Evolutionary conservation across 2,888 invertebrate genomes (phyloP), one percentile per base, ranked within the genome.

Genomic region (Leptinotarsa rubiginosa): DNA sequence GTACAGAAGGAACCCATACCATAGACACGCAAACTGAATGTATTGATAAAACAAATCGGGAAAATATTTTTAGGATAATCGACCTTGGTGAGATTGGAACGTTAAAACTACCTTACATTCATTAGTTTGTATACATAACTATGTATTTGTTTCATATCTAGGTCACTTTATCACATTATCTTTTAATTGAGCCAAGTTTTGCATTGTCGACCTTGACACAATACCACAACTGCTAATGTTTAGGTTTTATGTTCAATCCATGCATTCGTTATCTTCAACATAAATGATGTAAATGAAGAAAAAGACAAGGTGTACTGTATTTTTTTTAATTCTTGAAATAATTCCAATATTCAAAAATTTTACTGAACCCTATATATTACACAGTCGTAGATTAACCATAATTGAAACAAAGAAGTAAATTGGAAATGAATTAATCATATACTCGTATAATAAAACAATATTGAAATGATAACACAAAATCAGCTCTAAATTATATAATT

Each of bases 151-250:
- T 76, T 73, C 71, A 74, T 77, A 82, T 79, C 80, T 81, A 76
- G 82, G 82, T 80, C 80, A 76, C 78, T 75, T 81, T 82, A 82
- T 82, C 82, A 79, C 79, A 79, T 79, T 82, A 81, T 82, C 80
- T 79, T 79, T 78, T 82, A 82, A 82, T 82, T 80, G 80, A 78
- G 77, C 76, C 79, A 76, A 79, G 77, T 81, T 80, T 82, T 80
- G 82, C 82, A 81, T 78, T 73, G 73, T 65, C 73, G 78, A 66
- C 82, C 82, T 81, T 82, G 82, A 80, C 82, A 81, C 76, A 79
- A 76, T 80, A 79, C 56, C 75, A 67, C 73, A 73, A 72, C 66
- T 73, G 68, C 73, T 65, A 73, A 70, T 75, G 73, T 76, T 76
- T 75, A 73, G 56, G 50, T 20, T 73, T 70, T 75, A 72, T 69